Percentiles rank a stretch among this genome's conserved stretches.
Conservation (phyloP, 92 coral and sea anemone genomes). For the Pocillopora grandis region DNA sequence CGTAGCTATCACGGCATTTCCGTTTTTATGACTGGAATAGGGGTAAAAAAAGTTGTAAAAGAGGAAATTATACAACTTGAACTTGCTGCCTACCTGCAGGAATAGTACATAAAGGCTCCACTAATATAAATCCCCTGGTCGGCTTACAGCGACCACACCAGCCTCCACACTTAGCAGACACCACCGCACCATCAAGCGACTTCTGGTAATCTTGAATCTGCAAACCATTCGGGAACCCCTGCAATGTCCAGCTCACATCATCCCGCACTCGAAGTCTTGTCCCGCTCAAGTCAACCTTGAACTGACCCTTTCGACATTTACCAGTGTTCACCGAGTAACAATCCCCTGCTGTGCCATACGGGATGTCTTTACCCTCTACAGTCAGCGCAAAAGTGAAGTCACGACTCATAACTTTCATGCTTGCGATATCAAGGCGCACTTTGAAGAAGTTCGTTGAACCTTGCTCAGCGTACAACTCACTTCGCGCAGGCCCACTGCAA, state of each 20-base stretch:
- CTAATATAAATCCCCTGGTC: constrained; percentile 64
- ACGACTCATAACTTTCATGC: constrained; percentile 60
- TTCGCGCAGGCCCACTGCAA: constrained; percentile 76
- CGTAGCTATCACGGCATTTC: too few relatives aligned
- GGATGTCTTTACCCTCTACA: constrained; percentile 58
- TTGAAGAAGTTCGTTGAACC: constrained; percentile 79
- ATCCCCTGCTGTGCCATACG: constrained; percentile 98
- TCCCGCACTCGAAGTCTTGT: constrained; percentile 75
- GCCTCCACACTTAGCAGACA: constrained; percentile 95
- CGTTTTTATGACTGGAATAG: too few relatives aligned
- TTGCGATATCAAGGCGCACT: constrained; percentile 73
- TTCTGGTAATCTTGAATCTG: constrained; percentile 80
- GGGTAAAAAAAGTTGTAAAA: too few relatives aligned
- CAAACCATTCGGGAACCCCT: constrained; percentile 81
- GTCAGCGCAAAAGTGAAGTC: constrained; percentile 77
- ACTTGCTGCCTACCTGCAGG: constrained; percentile 75
- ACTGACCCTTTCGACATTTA: constrained; percentile 87
- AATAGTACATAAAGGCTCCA: constrained; percentile 71
- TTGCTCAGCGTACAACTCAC: constrained; percentile 69
- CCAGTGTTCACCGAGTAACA: constrained; percentile 90
- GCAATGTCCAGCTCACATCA: constrained; percentile 79
- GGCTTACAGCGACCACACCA: constrained; percentile 96
- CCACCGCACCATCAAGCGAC: constrained; percentile 57
- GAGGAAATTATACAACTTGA: neutral
- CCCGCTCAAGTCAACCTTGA: constrained; percentile 88